Evolutionary conservation across 2,113 vertebrate species (phyloP).

Genomic region (Embiotoca jacksoni): DNA sequence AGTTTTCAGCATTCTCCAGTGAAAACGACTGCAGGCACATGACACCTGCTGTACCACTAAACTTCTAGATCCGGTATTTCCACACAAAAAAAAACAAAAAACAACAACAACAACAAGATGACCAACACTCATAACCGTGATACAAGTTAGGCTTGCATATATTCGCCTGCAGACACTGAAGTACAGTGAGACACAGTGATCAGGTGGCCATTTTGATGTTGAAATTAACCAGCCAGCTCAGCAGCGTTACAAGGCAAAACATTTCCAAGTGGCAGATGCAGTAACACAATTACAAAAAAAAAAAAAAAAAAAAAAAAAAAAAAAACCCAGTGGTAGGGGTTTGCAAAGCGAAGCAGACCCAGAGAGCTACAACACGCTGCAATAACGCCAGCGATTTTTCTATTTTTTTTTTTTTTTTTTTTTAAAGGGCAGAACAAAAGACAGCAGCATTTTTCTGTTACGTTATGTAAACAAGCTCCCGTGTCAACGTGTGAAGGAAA

Average conservation of each 20-base stretch:
- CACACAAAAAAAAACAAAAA: conserved; percentile 1
- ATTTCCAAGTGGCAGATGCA: conserved; percentile 49
- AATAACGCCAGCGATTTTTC: conserved; percentile 33
- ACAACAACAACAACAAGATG: neutral
- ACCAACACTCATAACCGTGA: neutral
- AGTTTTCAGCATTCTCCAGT: conserved; percentile 42
- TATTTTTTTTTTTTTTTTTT: too few relatives aligned
- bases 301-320: neutral
- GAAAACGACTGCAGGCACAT: conserved; percentile 36
- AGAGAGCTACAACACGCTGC: conserved; percentile 1
- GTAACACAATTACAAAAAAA: conserved; percentile 27
- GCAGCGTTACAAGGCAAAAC: conserved; percentile 48
- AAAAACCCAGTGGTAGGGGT: neutral
- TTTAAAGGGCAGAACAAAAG: conserved; percentile 70
- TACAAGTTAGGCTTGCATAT: conserved; percentile 22
- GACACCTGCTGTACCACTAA: conserved; percentile 52
- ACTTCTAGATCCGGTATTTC: neutral
- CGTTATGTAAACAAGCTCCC: conserved; percentile 81
- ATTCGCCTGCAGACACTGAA: conserved; percentile 55
- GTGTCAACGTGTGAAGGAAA: conserved; percentile 65
- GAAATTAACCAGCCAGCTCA: conserved; percentile 75
- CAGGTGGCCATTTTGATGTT: conserved; percentile 84
- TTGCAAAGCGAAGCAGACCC: conserved; percentile 3
- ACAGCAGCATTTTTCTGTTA: conserved; percentile 66
- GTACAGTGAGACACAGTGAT: conserved; percentile 74